Conservation (phyloP, 2,888 invertebrate genomes). For the Ellobium chinense region DNA sequence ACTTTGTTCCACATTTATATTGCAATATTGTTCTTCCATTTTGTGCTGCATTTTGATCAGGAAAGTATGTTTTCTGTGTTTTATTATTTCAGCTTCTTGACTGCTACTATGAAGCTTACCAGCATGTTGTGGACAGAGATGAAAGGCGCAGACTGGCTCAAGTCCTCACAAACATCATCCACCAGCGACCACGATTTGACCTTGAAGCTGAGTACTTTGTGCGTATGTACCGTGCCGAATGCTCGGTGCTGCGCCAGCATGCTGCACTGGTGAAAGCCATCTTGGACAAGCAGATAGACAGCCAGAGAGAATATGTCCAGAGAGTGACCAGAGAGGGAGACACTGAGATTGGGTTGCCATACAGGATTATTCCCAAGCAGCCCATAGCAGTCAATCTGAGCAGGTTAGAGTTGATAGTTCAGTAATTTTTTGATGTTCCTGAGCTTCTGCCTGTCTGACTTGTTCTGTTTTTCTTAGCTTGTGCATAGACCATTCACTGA, state of each 20-base stretch:
- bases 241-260: conserved; percentile 70
- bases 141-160: conserved; percentile 75
- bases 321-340: conserved; percentile 73
- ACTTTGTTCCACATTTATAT: too few relatives aligned
- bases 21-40: too few relatives aligned
- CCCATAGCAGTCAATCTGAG: conserved; percentile 76
- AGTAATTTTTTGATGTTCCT: too few relatives aligned
- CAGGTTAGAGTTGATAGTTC: conserved; percentile 68
- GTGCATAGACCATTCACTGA: too few relatives aligned
- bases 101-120: conserved; percentile 78
- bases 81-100: conserved; percentile 78
- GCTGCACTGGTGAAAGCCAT: conserved; percentile 71
- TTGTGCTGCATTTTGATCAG: too few relatives aligned
- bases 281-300: conserved; percentile 77
- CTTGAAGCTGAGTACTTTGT: conserved; percentile 74
- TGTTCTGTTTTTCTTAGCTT: too few relatives aligned
- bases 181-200: conserved; percentile 75
- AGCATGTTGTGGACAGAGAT: conserved; percentile 77
- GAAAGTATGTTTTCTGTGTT: too few relatives aligned
- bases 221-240: conserved; percentile 75
- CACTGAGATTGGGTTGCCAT: conserved; percentile 72
- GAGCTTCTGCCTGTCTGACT: too few relatives aligned
- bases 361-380: conserved; percentile 72
- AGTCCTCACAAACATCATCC: conserved; percentile 75
- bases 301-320: conserved; percentile 74